A percentile compares a stretch with the other conserved stretches of the same genome.
phyloP scores from a whole-genome alignment of 2,888 invertebrate species.

The Ariolimax columbianus region DNA sequence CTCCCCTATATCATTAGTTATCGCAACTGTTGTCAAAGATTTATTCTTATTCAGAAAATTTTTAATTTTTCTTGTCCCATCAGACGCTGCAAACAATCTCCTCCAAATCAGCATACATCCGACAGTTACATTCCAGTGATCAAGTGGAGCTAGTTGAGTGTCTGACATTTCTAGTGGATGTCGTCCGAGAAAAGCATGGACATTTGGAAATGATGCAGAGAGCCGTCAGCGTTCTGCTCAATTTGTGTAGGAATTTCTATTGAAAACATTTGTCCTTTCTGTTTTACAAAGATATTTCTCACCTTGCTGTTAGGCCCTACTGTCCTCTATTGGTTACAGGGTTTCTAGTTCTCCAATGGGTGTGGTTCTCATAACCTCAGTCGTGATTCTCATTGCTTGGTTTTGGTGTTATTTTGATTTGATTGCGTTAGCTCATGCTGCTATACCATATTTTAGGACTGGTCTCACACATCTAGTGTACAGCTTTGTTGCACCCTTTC shows the following conservation, averaged over 20 bases:
- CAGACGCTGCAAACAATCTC: conserved; percentile 34
- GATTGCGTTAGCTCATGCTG: too few species aligned
- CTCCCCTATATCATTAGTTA: not conserved
- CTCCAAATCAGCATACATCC: conserved; percentile 27
- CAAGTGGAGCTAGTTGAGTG: conserved; percentile 38
- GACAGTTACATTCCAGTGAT: conserved; percentile 24
- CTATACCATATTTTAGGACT: too few species aligned
- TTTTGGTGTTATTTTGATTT: too few species aligned
- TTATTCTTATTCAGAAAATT: not conserved
- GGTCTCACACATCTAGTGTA: too few species aligned
- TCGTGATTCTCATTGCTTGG: too few species aligned
- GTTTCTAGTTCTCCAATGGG: too few species aligned
- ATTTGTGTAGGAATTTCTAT: conserved; percentile 36
- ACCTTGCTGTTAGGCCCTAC: too few species aligned
- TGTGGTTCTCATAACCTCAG: too few species aligned
- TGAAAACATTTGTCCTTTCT: not conserved
- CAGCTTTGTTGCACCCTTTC: too few species aligned
- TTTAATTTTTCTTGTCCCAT: not conserved
- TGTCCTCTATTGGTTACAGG: too few species aligned
- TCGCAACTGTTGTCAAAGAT: not conserved
- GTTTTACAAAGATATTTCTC: too few species aligned
- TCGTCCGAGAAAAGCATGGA: conserved; percentile 33
- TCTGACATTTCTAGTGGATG: conserved; percentile 37
- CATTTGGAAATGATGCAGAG: conserved; percentile 14
- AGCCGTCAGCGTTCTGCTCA: conserved; percentile 28